These are phyloP conservation scores for Gryllus bimaculatus DNA, from an alignment of 1,140 invertebrate genomes.

Conservation along the genomic window DNA sequence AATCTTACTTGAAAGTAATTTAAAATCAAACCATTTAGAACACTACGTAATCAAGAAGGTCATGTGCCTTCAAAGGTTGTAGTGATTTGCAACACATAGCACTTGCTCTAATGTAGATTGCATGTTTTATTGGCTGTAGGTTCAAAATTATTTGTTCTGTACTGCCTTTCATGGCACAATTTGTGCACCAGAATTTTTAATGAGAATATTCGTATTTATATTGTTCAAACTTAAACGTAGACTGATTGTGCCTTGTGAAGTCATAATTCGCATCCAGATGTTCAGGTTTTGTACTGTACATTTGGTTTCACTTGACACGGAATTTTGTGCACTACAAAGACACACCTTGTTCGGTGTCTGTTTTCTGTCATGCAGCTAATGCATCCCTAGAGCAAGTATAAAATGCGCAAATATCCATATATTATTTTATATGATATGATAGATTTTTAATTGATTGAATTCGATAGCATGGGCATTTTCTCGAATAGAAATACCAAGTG, in stretches of 20 bases:
- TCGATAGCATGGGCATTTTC: neutral
- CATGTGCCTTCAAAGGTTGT: neutral
- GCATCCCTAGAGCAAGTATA: neutral
- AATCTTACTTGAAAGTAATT: no score
- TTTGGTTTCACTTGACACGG: neutral
- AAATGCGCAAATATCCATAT: neutral
- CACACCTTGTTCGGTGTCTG: neutral
- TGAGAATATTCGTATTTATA: neutral
- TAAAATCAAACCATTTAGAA: no score
- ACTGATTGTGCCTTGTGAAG: neutral
- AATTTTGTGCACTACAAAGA: neutral
- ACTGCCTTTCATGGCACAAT: neutral
- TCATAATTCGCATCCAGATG: neutral
- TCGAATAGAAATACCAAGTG: neutral
- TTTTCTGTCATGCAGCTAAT: neutral
- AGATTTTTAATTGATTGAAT: neutral
- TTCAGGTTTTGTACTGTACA: neutral
- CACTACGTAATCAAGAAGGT: no score
- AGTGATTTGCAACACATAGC: neutral
- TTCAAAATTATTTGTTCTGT: neutral
- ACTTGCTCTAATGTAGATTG: neutral
- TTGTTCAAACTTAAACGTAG: neutral
- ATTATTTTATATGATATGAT: neutral
- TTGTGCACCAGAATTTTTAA: neutral
- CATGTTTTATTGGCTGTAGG: neutral